Conservation (phyloP, 2,113 vertebrate species). For the Climacteris rufus region DNA sequence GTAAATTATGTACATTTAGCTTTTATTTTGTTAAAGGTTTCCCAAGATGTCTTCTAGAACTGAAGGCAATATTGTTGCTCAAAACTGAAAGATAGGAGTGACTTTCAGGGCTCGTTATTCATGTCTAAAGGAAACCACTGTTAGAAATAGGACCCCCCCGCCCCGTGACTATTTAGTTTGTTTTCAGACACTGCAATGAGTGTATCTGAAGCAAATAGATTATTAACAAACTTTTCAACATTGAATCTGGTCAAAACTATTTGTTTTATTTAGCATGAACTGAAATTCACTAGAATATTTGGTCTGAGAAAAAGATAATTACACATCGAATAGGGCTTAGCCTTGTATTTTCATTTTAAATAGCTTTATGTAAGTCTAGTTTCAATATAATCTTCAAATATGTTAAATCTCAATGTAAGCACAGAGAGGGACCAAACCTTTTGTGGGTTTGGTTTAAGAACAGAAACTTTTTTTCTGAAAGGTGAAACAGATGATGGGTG, state of each 20-base stretch:
- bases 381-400: neutral
- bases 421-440: neutral
- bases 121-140: slow-evolving; percentile 43
- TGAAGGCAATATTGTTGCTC: neutral
- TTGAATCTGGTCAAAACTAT: neutral
- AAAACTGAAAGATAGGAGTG: slow-evolving; percentile 5
- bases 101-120: neutral
- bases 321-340: neutral
- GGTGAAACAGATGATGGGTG: neutral
- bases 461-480: neutral
- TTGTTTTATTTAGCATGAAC: neutral
- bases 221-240: slow-evolving; percentile 24
- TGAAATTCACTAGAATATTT: neutral
- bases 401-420: neutral
- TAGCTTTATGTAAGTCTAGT: neutral
- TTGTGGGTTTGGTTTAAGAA: neutral
- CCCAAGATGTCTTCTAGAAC: neutral
- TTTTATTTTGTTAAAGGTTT: neutral
- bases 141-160: neutral
- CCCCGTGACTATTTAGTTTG: slow-evolving; percentile 19
- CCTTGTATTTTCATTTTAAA: slow-evolving; percentile 9
- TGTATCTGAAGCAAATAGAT: slow-evolving; percentile 4
- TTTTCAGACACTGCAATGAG: slow-evolving; percentile 13
- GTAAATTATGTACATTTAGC: neutral
- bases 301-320: neutral